A percentile compares a stretch with the other conserved stretches of the same genome.
These are phyloP conservation scores for Boloria selene DNA, from an alignment of 2,888 invertebrate genomes.

Conservation along the genomic window DNA sequence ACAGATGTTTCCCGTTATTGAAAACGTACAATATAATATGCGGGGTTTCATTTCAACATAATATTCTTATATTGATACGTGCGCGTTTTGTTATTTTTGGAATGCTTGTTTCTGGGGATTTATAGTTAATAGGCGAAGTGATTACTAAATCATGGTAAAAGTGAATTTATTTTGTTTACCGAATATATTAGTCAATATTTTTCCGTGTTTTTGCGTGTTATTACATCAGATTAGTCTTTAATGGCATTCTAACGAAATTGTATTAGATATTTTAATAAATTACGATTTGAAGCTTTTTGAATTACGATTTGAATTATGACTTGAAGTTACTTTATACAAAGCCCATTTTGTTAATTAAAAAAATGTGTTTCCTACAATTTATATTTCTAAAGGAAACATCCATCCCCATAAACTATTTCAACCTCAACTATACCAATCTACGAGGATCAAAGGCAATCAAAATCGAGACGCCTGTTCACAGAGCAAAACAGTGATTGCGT, in stretches of 20 bases:
- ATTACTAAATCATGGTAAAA: too few species aligned
- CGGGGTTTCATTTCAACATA: slow-evolving; percentile 69
- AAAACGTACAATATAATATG: slow-evolving; percentile 67
- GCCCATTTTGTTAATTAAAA: background rate
- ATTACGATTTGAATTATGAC: too few species aligned
- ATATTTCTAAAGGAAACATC: background rate
- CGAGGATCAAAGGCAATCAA: slow-evolving; percentile 42
- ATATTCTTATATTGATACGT: slow-evolving; percentile 53
- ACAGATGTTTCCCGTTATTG: slow-evolving; percentile 73
- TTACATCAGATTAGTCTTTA: too few species aligned
- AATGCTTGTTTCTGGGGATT: background rate
- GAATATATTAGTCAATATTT: too few species aligned
- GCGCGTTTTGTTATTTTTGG: slow-evolving; percentile 24
- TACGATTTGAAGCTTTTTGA: too few species aligned
- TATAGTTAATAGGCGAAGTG: too few species aligned
- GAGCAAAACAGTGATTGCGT: slow-evolving; percentile 39
- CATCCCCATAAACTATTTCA: slow-evolving; percentile 13
- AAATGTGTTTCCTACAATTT: background rate
- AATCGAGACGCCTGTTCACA: slow-evolving; percentile 32
- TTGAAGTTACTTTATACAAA: too few species aligned
- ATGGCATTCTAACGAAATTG: too few species aligned
- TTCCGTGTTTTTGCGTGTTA: too few species aligned
- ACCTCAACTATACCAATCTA: slow-evolving; percentile 11
- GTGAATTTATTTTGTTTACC: too few species aligned
- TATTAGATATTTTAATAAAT: too few species aligned